phyloP scores from a whole-genome alignment of 2,113 vertebrate species.

The Rana temporaria region DNA sequence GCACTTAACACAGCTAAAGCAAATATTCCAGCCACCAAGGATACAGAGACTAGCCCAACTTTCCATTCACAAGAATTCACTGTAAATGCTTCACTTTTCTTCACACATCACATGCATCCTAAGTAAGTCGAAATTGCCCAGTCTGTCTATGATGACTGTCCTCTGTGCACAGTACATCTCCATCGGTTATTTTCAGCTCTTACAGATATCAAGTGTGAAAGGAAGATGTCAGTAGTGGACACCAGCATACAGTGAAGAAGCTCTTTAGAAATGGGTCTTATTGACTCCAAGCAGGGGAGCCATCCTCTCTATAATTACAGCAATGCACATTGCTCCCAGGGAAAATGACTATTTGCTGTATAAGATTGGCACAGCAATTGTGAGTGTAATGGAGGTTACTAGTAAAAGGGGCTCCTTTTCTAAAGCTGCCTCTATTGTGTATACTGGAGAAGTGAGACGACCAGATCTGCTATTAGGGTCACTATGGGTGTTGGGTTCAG shows the following conservation, averaged over 20 bases:
- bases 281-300: neutral
- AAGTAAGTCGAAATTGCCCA: no score
- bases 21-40: no score
- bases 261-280: neutral
- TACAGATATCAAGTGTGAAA: no score
- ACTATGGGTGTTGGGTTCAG: neutral
- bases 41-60: no score
- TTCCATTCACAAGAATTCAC: no score
- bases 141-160: no score
- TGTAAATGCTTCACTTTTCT: no score
- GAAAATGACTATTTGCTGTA: conserved; percentile 5
- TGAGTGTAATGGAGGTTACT: neutral
- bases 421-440: neutral
- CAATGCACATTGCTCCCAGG: neutral
- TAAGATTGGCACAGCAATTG: conserved; percentile 14
- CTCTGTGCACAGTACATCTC: no score
- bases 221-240: no score
- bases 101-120: no score
- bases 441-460: neutral
- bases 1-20: no score
- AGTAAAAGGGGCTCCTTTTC: neutral
- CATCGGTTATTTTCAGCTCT: no score
- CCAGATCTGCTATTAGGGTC: neutral
- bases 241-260: neutral
- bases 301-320: conserved; percentile 1